Conservation (phyloP, 2,888 invertebrate species). For the Acanthosoma haemorrhoidale region DNA sequence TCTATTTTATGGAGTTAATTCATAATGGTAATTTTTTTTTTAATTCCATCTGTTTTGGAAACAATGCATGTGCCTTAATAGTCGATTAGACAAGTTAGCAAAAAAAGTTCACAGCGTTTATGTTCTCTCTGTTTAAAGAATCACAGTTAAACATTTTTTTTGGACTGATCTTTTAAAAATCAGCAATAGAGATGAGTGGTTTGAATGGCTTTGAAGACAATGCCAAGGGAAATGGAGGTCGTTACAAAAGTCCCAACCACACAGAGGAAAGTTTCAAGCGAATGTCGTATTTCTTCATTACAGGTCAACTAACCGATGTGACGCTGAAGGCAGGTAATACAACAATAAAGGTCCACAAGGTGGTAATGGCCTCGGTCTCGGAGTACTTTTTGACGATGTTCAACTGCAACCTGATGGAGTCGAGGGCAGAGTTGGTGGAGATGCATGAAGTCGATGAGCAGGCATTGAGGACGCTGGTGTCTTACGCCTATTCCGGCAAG, state of each 20-base stretch:
- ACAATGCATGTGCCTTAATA: no score
- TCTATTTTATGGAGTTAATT: no score
- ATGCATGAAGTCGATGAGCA: slow-evolving; percentile 80
- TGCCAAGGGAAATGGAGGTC: no score
- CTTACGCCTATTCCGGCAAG: slow-evolving; percentile 83
- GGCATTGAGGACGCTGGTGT: slow-evolving; percentile 75
- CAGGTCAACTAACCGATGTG: not conserved
- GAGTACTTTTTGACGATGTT: slow-evolving; percentile 97
- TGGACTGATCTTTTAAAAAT: no score
- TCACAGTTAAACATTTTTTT: no score
- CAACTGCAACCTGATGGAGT: slow-evolving; percentile 78
- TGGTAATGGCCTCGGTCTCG: slow-evolving; percentile 84
- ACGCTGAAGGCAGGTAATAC: slow-evolving; percentile 45
- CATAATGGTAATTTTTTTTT: no score
- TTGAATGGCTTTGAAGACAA: no score
- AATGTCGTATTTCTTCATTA: not conserved
- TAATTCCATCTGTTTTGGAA: no score
- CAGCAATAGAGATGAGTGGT: no score
- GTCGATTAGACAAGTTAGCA: no score
- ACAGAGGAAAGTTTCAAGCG: not conserved
- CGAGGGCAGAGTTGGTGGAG: slow-evolving; percentile 75
- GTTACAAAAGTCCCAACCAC: not conserved
- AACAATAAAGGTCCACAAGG: slow-evolving; percentile 72
- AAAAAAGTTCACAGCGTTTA: no score
- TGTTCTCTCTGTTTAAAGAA: no score